These are phyloP conservation scores for Erethizon dorsatum DNA, from an alignment of 2,797 vertebrate genomes.

Conservation along the genomic window DNA sequence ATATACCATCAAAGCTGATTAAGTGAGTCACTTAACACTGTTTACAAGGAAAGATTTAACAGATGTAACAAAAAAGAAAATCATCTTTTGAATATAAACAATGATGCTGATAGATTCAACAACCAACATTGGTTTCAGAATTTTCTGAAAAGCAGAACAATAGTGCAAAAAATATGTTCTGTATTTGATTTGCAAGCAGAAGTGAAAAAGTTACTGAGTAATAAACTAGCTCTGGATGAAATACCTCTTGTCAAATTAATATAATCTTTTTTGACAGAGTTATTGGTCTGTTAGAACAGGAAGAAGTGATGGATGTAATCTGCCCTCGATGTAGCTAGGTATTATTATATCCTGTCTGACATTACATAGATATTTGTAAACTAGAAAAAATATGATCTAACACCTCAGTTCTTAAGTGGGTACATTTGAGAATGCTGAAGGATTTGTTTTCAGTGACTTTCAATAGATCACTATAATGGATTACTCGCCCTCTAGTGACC, in stretches of 20 bases:
- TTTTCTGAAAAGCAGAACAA: slow-evolving; percentile 64
- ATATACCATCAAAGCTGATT: slow-evolving; percentile 52
- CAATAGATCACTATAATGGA: background rate
- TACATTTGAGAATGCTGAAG: background rate
- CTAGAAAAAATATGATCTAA: slow-evolving; percentile 37
- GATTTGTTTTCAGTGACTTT: slow-evolving; percentile 46
- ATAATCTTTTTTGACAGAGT: slow-evolving; percentile 57
- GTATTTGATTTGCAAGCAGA: slow-evolving; percentile 70
- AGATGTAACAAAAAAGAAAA: slow-evolving; percentile 53
- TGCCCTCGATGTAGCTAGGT: background rate
- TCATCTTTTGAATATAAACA: slow-evolving; percentile 67
- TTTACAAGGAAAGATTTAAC: slow-evolving; percentile 68
- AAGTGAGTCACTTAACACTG: slow-evolving; percentile 70
- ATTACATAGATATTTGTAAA: slow-evolving; percentile 63
- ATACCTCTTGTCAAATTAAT: slow-evolving; percentile 71
- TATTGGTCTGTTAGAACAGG: slow-evolving; percentile 43
- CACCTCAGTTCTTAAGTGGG: slow-evolving; percentile 33
- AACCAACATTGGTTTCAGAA: slow-evolving; percentile 41
- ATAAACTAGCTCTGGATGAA: slow-evolving; percentile 67
- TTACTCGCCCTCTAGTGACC: background rate
- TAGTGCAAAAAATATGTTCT: slow-evolving; percentile 56
- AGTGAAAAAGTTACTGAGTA: slow-evolving; percentile 49
- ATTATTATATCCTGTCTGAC: slow-evolving; percentile 72
- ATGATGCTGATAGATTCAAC: slow-evolving; percentile 35
- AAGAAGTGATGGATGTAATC: slow-evolving; percentile 51